Conservation (phyloP, 2,797 vertebrate genomes). For the Phoebastria nigripes region DNA sequence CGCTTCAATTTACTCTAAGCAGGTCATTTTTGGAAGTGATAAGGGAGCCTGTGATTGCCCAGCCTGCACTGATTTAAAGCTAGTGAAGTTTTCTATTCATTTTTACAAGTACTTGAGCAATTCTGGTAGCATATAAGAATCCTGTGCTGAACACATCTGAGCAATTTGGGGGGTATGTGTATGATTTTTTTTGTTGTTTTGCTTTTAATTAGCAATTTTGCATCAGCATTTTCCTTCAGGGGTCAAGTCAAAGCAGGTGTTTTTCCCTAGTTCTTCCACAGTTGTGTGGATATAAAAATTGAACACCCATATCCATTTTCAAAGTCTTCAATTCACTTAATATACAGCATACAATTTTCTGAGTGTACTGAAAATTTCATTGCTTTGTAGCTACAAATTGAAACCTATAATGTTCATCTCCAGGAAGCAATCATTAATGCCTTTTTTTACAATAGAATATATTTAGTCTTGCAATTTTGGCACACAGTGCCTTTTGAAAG, state of each 20-base stretch:
- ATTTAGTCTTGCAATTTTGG: constrained; percentile 28
- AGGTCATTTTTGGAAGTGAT: constrained; percentile 72
- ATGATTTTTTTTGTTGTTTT: neutral
- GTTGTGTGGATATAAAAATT: constrained; percentile 17
- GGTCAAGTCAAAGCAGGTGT: constrained; percentile 19
- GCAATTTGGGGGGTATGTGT: neutral
- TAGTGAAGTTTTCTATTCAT: constrained; percentile 46
- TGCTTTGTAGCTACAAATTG: constrained; percentile 49
- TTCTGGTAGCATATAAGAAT: constrained; percentile 32
- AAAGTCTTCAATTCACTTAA: constrained; percentile 41
- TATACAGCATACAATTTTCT: constrained; percentile 49
- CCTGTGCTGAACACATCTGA: constrained; percentile 4
- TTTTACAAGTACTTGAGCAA: constrained; percentile 41
- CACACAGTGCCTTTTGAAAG: neutral
- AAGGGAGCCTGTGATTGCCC: constrained; percentile 69
- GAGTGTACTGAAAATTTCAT: constrained; percentile 42
- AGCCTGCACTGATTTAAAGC: constrained; percentile 68
- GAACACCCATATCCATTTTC: constrained; percentile 32
- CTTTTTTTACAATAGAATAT: constrained; percentile 4
- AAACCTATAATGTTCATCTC: constrained; percentile 40
- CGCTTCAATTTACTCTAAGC: constrained; percentile 74
- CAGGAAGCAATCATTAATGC: constrained; percentile 35
- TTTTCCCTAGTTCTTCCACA: neutral
- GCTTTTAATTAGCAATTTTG: constrained; percentile 11
- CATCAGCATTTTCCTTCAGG: constrained; percentile 42